These are phyloP conservation scores for Nomada ferruginata DNA, from an alignment of 2,888 invertebrate genomes.

Conservation along the genomic window DNA sequence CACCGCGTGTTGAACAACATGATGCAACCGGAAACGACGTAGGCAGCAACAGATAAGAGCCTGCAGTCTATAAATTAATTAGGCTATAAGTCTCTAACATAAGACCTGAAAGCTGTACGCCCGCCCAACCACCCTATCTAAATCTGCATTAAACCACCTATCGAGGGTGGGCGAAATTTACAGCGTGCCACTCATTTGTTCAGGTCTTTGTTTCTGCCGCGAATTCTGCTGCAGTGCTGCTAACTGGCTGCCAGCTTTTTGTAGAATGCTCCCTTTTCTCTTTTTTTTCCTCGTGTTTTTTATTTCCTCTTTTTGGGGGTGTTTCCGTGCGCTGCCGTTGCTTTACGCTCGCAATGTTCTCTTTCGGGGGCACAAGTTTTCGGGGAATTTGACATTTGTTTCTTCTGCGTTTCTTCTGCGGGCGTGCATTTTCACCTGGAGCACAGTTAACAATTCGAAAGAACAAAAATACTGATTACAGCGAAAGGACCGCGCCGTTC, in stretches of 20 bases:
- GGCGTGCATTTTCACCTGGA: not conserved
- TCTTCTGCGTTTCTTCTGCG: not conserved
- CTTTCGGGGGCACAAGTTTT: not conserved
- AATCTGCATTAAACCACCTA: constrained; percentile 80
- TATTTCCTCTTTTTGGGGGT: not conserved
- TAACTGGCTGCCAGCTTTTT: constrained; percentile 15
- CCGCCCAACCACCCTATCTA: constrained; percentile 73
- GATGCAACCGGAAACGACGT: constrained; percentile 62
- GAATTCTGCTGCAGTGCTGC: constrained; percentile 37
- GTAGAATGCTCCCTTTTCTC: not conserved
- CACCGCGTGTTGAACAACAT: constrained; percentile 47
- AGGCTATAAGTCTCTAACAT: constrained; percentile 75
- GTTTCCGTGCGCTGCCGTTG: not conserved
- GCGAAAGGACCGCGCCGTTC: not conserved
- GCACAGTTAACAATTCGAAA: not conserved
- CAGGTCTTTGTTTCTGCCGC: constrained; percentile 18
- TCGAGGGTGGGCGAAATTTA: constrained; percentile 73
- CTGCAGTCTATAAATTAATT: constrained; percentile 82
- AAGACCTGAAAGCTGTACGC: constrained; percentile 78
- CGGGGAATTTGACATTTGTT: not conserved
- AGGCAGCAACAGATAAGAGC: constrained; percentile 75
- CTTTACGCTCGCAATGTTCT: not conserved
- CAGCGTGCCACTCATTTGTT: constrained; percentile 47
- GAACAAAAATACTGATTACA: not conserved
- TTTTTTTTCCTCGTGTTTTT: not conserved